Base-by-base conservation (phyloP, 2,113 vertebrate species). In the Xyrauchen texanus region DNA sequence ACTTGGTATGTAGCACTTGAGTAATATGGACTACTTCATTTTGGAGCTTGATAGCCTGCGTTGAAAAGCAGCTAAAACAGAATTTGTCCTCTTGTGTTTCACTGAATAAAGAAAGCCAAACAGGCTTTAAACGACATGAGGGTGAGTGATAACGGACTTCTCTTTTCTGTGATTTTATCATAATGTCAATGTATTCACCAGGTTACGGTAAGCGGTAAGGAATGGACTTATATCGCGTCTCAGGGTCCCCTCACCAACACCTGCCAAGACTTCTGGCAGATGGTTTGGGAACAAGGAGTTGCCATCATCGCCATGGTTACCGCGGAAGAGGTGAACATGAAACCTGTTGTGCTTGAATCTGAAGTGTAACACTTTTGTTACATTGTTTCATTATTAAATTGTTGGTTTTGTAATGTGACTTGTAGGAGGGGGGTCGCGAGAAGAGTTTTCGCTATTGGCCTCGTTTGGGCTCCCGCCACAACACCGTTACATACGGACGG, bases 401-500 rank as follows among this genome's bases (percentile, higher is more conserved):
- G 21, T 34, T 34, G 21, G 21, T 34, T 34, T 34, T 34, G 21
- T 34, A 34, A 34, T 34, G 21, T 34, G 21, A 34, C 21, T 34
- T 49, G 9, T 86, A 99, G 98, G 98, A 99, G 89, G 94, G 92
- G 0, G 96, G 97, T 0, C 86, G 95, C 86, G 97, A 99, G 81
- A 99, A 99, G 92, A 98, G 97, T 86, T 98, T 95, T 87, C 91
- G 97, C 52, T 99, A 99, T 53, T 99, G 98, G 98, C 97, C 98
- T 0, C 91, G 97, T 4, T 96, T 99, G 2, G 97, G 98, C 21
- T 98, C 98, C 2, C 93, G 96, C 10, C 96, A 99, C 91, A 98
- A 97, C 90, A 96, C 96, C 0, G 94, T 97, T 78, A 98, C 96
- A 0, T 99, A 98, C 0, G 97, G 97, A 0, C 94, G 96, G 69